Percentiles rank a stretch among this genome's conserved stretches.
phyloP scores from a whole-genome alignment of 2,888 invertebrate species.

The Tenthredo distinguenda region DNA sequence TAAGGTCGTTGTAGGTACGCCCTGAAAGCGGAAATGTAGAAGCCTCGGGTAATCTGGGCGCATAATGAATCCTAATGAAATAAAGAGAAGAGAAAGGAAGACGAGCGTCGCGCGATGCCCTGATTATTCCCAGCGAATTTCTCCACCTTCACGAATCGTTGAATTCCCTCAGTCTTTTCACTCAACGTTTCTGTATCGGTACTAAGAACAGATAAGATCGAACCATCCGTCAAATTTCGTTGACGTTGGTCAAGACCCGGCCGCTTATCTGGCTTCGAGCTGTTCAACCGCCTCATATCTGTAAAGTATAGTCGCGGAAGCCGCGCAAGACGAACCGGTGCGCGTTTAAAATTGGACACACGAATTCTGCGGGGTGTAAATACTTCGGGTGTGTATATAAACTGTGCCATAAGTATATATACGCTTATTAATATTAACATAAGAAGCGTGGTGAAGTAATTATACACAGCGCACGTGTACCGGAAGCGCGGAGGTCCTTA shows the following conservation, averaged over 20 bases:
- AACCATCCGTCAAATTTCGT: not conserved
- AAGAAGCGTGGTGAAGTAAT: conserved; percentile 43
- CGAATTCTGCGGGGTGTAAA: not conserved
- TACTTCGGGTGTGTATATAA: no score
- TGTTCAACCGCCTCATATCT: not conserved
- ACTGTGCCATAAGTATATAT: not conserved
- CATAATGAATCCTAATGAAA: not conserved
- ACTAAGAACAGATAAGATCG: not conserved
- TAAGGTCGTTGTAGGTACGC: conserved; percentile 99
- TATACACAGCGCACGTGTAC: conserved; percentile 33
- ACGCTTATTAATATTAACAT: conserved; percentile 15
- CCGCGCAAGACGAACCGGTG: not conserved
- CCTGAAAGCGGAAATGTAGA: conserved; percentile 82
- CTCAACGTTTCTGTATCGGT: not conserved
- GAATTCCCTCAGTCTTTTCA: not conserved
- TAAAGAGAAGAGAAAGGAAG: not conserved
- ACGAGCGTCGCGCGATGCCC: not conserved
- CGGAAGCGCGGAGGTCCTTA: conserved; percentile 32
- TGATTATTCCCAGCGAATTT: not conserved
- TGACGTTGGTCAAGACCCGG: not conserved
- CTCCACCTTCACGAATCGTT: not conserved
- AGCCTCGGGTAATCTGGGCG: not conserved
- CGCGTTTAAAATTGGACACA: not conserved
- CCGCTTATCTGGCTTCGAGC: not conserved
- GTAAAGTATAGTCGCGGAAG: conserved; percentile 9